Conservation (phyloP, 2,113 vertebrate genomes). For the Varanus komodoensis region DNA sequence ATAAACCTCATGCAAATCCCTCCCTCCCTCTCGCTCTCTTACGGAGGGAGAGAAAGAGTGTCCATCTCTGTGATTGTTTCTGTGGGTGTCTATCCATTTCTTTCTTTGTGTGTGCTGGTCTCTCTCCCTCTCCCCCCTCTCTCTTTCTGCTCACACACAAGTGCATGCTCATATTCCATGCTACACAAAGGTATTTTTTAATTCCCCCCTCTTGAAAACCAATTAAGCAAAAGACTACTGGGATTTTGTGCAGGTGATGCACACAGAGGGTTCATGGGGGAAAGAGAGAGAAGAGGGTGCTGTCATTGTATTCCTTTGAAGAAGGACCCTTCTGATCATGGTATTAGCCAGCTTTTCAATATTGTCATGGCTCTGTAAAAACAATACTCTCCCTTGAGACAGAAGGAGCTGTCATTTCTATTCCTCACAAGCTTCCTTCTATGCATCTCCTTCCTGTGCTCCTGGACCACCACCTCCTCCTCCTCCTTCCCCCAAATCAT, state of each 20-base stretch:
- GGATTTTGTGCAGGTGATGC: slow-evolving; percentile 64
- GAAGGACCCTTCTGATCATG: slow-evolving; percentile 65
- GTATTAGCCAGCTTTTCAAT: slow-evolving; percentile 66
- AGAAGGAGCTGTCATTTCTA: slow-evolving; percentile 4
- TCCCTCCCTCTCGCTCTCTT: no score
- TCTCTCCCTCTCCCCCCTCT: no score
- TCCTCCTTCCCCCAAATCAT: no score
- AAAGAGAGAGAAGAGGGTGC: slow-evolving; percentile 48
- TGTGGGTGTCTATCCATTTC: no score
- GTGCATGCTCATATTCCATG: slow-evolving; percentile 66
- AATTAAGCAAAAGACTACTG: slow-evolving; percentile 49
- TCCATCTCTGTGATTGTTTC: no score
- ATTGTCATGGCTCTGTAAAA: slow-evolving; percentile 55
- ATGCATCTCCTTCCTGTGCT: no score
- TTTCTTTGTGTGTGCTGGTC: no score
- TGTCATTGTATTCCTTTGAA: slow-evolving; percentile 57
- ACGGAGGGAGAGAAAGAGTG: no score
- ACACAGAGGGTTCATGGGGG: slow-evolving; percentile 56
- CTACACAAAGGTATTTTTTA: slow-evolving; percentile 67
- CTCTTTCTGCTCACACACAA: no score
- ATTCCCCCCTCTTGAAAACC: slow-evolving; percentile 47
- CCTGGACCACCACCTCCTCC: not conserved
- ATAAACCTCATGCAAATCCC: slow-evolving; percentile 71
- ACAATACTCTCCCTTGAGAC: slow-evolving; percentile 49
- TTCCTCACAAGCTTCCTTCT: not conserved